These are phyloP conservation scores for Etheostoma cragini DNA, from an alignment of 2,113 vertebrate species.

Conservation along the genomic window DNA sequence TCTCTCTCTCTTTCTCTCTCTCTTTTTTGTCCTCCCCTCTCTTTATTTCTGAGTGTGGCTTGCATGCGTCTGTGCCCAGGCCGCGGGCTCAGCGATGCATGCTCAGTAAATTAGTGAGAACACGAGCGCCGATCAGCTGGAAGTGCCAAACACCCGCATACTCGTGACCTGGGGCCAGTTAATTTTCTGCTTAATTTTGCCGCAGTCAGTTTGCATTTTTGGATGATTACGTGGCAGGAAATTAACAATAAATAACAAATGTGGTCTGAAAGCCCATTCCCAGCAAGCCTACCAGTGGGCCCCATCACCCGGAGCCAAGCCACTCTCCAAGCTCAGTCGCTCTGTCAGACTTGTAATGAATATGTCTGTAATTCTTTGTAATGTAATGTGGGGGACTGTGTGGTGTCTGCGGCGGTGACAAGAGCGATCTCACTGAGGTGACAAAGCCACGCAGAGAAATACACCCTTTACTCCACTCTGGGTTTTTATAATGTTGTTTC, in stretches of 20 bases:
- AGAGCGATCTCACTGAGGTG: constrained; percentile 84
- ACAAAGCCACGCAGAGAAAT: constrained; percentile 85
- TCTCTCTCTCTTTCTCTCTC: background rate
- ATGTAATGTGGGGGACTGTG: constrained; percentile 92
- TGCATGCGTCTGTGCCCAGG: constrained; percentile 88
- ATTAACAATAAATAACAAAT: constrained; percentile 99
- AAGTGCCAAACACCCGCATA: constrained; percentile 93
- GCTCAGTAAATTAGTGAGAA: constrained; percentile 99
- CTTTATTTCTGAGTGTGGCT: constrained; percentile 90
- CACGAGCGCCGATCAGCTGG: constrained; percentile 97
- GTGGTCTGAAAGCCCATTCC: constrained; percentile 88
- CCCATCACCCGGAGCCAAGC: constrained; percentile 58
- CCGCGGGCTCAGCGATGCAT: constrained; percentile 98
- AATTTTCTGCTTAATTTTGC: constrained; percentile 99
- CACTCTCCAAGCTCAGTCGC: constrained; percentile 57
- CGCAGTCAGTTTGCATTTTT: constrained; percentile 99
- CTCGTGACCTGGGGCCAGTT: constrained; percentile 99
- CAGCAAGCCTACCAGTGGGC: constrained; percentile 38
- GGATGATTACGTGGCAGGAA: constrained; percentile 99
- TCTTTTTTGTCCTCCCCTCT: constrained; percentile 53
- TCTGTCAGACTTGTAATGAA: constrained; percentile 90
- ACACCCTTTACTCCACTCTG: constrained; percentile 74
- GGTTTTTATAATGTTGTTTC: constrained; percentile 76
- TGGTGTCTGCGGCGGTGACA: constrained; percentile 88
- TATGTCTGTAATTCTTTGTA: constrained; percentile 99